Percentiles rank a stretch among this genome's conserved stretches.
These are phyloP conservation scores for Rhingia campestris DNA, from an alignment of 2,888 invertebrate species.

Conservation along the genomic window DNA sequence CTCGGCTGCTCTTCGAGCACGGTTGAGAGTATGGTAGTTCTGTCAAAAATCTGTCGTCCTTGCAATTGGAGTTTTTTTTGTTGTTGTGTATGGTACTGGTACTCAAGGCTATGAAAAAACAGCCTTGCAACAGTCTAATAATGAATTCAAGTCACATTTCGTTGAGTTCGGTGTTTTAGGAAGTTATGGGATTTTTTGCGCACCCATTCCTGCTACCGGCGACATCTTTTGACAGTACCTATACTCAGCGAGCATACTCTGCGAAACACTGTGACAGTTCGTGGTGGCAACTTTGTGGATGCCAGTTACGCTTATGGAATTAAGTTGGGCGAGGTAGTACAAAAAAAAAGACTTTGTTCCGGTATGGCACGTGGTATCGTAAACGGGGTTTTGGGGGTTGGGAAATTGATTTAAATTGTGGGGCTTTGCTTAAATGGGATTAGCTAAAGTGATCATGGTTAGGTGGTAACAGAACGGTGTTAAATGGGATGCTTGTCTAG, in stretches of 20 bases:
- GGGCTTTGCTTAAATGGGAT: not conserved
- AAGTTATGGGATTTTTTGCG: conserved; percentile 72
- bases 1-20: conserved; percentile 7
- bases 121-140: conserved; percentile 66
- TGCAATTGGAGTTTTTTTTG: conserved; percentile 50
- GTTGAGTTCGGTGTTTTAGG: conserved; percentile 75
- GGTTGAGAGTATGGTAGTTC: conserved; percentile 30
- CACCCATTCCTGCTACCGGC: conserved; percentile 40
- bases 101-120: conserved; percentile 46
- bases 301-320: conserved; percentile 73
- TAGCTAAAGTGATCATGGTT: not conserved
- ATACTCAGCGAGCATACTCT: conserved; percentile 19
- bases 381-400: conserved; percentile 16
- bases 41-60: conserved; percentile 72
- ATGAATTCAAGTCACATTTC: conserved; percentile 73
- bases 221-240: conserved; percentile 60
- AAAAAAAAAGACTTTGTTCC: conserved; percentile 42
- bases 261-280: conserved; percentile 59
- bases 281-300: conserved; percentile 71
- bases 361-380: conserved; percentile 40
- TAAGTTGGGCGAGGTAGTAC: conserved; percentile 66
- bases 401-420: conserved; percentile 61
- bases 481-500: not conserved
- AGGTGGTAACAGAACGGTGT: not conserved
- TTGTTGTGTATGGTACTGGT: conserved; percentile 11